Percentiles rank a stretch among this genome's conserved stretches.
Conservation (phyloP, 2,113 vertebrate species). For the Carettochelys insculpta region DNA sequence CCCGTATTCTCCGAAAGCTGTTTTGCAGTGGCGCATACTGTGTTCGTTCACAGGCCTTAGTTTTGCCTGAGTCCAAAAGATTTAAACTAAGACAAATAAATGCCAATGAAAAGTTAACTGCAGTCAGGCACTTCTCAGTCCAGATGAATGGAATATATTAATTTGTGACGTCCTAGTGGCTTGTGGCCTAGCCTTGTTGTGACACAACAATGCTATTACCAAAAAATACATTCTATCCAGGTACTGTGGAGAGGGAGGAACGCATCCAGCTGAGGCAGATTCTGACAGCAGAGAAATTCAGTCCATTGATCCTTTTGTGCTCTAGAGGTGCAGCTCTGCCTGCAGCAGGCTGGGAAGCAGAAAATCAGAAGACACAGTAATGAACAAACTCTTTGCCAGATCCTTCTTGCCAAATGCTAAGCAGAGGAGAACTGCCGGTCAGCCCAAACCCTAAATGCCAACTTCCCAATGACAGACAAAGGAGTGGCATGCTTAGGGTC, state of each 20-base stretch:
- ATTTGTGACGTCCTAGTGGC: not conserved
- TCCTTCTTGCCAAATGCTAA: not conserved
- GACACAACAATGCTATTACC: rapidly evolving
- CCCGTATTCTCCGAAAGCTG: not conserved
- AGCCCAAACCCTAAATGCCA: not conserved
- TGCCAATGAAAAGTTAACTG: rapidly evolving
- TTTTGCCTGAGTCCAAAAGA: not conserved
- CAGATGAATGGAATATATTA: rapidly evolving
- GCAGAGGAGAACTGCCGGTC: not conserved
- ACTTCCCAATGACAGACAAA: not conserved
- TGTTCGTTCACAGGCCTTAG: not conserved
- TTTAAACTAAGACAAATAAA: not conserved
- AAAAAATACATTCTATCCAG: not conserved
- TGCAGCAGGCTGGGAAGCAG: not conserved
- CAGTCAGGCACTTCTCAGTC: not conserved
- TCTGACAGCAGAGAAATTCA: not conserved
- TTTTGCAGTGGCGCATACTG: not conserved
- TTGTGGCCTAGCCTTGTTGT: not conserved
- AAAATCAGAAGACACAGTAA: not conserved
- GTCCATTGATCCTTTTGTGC: not conserved
- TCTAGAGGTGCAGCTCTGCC: not conserved
- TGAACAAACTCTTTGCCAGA: not conserved
- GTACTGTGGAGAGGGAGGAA: not conserved
- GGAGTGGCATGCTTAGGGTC: not conserved
- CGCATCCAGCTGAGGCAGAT: not conserved